Conservation (phyloP, 2,888 invertebrate species). For the Dryocosmus kuriphilus region DNA sequence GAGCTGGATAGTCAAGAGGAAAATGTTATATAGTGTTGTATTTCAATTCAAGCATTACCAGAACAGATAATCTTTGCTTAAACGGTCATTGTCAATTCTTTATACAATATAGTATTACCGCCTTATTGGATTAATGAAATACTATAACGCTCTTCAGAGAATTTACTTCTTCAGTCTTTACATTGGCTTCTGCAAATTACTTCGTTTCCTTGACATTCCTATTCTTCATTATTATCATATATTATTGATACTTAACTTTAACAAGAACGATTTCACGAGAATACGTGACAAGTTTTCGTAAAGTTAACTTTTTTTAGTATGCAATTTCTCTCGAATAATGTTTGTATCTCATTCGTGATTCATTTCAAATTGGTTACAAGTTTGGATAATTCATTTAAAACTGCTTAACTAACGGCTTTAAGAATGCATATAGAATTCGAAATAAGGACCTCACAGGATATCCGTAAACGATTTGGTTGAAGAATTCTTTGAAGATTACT, state of each 20-base stretch:
- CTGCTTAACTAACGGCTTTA: conserved; percentile 1
- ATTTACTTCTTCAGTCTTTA: not conserved
- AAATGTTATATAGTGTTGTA: conserved; percentile 22
- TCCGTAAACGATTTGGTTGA: conserved; percentile 15
- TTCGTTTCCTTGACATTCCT: not conserved
- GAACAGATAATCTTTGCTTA: conserved; percentile 14
- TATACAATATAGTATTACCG: conserved; percentile 3
- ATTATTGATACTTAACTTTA: not conserved
- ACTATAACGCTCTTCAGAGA: conserved; percentile 14
- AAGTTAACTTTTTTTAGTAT: not conserved
- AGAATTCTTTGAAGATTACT: conserved; percentile 28
- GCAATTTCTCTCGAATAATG: too few relatives aligned
- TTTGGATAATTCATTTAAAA: not conserved
- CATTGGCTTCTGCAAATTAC: conserved; percentile 5
- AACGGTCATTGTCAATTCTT: conserved; percentile 22
- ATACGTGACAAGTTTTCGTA: not conserved
- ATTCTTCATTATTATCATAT: conserved; percentile 7
- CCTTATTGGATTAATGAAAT: conserved; percentile 22
- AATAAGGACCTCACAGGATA: conserved; percentile 28
- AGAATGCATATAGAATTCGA: conserved; percentile 11
- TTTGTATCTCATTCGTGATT: not conserved
- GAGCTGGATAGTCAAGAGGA: conserved; percentile 20
- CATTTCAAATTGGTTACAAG: not conserved
- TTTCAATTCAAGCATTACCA: conserved; percentile 22
- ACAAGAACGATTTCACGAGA: not conserved